Evolutionary conservation across 1,140 invertebrate species (phyloP).

Genomic region (Meloidogyne chitwoodi): DNA sequence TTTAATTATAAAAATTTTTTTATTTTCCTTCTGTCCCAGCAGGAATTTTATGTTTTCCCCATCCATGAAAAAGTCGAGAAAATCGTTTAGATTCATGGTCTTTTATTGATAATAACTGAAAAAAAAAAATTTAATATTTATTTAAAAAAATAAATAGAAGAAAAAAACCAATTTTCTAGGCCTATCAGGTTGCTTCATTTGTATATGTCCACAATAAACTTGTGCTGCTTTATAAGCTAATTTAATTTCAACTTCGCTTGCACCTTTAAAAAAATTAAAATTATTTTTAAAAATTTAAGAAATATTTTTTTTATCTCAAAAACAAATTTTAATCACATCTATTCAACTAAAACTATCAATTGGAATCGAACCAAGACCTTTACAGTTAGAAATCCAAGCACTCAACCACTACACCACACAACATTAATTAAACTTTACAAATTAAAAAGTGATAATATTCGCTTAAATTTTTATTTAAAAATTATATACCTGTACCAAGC

Average conservation of each 20-base stretch:
- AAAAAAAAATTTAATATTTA: neutral
- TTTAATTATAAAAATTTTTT: too few species aligned
- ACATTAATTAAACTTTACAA: too few species aligned
- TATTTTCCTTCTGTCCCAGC: constrained; percentile 28
- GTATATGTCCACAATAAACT: constrained; percentile 95
- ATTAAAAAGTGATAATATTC: too few species aligned
- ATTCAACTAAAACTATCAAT: too few species aligned
- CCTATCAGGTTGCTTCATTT: constrained; percentile 85
- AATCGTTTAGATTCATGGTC: constrained; percentile 90
- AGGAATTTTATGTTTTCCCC: constrained; percentile 67
- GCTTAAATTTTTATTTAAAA: neutral
- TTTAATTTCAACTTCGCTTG: constrained; percentile 96
- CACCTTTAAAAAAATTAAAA: constrained; percentile 72
- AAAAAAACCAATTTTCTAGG: constrained; percentile 74
- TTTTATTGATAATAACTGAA: constrained; percentile 81
- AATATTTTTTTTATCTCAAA: too few species aligned
- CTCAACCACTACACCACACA: too few species aligned
- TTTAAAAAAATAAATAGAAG: neutral
- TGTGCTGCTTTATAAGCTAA: constrained; percentile 95
- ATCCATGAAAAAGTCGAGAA: constrained; percentile 97
- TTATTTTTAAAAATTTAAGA: neutral
- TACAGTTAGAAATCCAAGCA: too few species aligned
- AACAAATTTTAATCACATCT: too few species aligned
- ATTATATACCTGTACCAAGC: constrained; percentile 73
- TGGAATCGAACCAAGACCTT: too few species aligned